Conservation (phyloP, 2,888 invertebrate genomes). For the Lasioglossum zephyrum region DNA sequence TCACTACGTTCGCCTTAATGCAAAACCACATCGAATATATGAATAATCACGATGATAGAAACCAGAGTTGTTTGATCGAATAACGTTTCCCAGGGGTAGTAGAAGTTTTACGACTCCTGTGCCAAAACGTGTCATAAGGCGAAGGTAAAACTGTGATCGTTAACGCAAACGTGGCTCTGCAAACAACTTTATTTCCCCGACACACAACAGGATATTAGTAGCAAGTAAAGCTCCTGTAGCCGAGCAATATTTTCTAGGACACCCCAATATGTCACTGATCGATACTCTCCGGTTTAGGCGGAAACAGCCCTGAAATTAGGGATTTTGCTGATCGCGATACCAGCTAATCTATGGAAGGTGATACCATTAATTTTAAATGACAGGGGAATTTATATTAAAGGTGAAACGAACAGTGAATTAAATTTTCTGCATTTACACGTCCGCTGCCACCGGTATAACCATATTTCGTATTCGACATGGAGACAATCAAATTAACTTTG, state of each 20-base stretch:
- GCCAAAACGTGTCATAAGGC: neutral
- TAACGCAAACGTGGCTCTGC: neutral
- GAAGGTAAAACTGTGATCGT: neutral
- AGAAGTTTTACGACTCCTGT: neutral
- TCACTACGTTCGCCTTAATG: too few species aligned
- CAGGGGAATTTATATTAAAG: neutral
- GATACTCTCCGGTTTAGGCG: neutral
- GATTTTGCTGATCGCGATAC: neutral
- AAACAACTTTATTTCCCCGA: neutral
- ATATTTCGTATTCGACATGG: neutral
- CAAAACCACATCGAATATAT: neutral
- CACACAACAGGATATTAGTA: neutral
- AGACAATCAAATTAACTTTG: neutral
- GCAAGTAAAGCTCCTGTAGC: neutral
- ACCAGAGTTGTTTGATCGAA: neutral
- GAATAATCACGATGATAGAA: neutral
- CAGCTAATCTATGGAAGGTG: neutral
- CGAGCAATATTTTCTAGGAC: slow-evolving; percentile 1
- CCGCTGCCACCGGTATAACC: neutral
- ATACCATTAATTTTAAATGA: neutral
- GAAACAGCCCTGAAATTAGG: neutral
- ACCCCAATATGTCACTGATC: neutral
- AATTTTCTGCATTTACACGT: neutral
- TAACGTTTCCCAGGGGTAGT: neutral
- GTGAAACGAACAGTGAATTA: neutral